phyloP scores from a whole-genome alignment of 2,888 invertebrate species.

The Ditylenchus weischeri region DNA sequence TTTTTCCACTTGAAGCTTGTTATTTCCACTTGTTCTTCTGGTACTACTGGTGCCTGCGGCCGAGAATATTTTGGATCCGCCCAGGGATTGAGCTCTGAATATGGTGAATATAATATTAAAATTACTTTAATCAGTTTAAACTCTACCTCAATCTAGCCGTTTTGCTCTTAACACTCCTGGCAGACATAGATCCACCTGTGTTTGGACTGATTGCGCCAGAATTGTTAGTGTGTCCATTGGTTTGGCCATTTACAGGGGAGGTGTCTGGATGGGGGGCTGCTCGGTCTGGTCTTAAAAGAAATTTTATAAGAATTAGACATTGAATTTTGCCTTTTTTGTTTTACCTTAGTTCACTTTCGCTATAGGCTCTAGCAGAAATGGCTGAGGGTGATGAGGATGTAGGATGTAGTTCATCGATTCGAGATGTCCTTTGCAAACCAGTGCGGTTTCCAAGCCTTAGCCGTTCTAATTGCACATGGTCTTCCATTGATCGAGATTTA shows the following conservation, averaged over 20 bases:
- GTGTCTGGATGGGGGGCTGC: background rate
- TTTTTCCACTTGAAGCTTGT: background rate
- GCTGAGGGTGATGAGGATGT: background rate
- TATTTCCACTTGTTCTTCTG: slow-evolving; percentile 1
- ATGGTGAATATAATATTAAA: no score
- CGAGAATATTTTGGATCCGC: slow-evolving; percentile 25
- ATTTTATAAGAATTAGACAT: no score
- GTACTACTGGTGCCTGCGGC: background rate
- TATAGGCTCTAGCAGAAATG: slow-evolving; percentile 10
- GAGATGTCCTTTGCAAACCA: slow-evolving; percentile 22
- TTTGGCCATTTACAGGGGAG: background rate
- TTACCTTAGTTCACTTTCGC: slow-evolving; percentile 24
- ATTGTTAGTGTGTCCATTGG: background rate
- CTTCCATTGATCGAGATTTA: slow-evolving; percentile 32
- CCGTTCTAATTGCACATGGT: slow-evolving; percentile 22
- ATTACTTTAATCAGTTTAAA: background rate
- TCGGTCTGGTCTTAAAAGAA: background rate
- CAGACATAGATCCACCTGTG: slow-evolving; percentile 3
- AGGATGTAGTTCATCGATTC: slow-evolving; percentile 20
- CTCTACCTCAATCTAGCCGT: slow-evolving; percentile 20
- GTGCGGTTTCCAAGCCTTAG: slow-evolving; percentile 10
- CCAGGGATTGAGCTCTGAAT: slow-evolving; percentile 28
- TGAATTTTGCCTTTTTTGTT: background rate
- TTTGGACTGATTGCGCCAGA: slow-evolving; percentile 6
- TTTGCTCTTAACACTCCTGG: slow-evolving; percentile 14